Conservation (phyloP, 2,113 vertebrate species). For the Datnioides undecimradiatus region DNA sequence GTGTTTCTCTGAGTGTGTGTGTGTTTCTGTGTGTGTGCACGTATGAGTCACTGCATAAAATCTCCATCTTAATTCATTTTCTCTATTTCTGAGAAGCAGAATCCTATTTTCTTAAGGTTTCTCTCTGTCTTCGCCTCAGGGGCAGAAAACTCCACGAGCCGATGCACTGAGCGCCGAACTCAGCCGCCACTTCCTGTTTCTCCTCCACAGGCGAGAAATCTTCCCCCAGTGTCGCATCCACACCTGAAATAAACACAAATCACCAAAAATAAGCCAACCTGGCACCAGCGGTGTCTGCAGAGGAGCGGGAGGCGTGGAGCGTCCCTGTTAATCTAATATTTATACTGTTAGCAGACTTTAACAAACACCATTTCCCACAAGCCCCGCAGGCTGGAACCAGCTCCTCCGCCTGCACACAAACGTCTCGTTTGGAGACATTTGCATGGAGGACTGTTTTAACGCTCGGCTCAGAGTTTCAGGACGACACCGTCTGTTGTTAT, state of each 20-base stretch:
- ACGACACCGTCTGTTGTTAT: too few species aligned
- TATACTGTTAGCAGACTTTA: not conserved
- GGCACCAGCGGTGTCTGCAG: too few species aligned
- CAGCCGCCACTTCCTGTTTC: not conserved
- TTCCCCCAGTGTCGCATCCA: not conserved
- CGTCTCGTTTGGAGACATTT: not conserved
- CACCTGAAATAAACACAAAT: too few species aligned
- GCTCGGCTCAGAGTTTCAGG: not conserved
- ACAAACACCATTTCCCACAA: not conserved
- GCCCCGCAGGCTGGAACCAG: not conserved
- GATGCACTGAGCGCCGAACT: not conserved
- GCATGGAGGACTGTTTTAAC: too few species aligned
- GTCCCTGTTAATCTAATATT: not conserved
- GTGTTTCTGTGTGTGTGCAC: not conserved
- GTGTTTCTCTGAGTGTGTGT: not conserved
- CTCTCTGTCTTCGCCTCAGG: not conserved
- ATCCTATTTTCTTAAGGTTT: slow-evolving; percentile 18
- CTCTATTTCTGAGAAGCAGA: slow-evolving; percentile 15
- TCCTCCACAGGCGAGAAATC: not conserved
- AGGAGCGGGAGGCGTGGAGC: too few species aligned
- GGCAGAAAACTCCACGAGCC: not conserved
- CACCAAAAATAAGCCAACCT: too few species aligned
- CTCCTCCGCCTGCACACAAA: not conserved
- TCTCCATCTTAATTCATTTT: slow-evolving; percentile 47
- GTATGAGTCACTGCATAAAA: slow-evolving; percentile 48